Evolutionary conservation across 2,113 vertebrate genomes (phyloP), one percentile per base, ranked within the genome.

Genomic region (Propithecus coquereli): DNA sequence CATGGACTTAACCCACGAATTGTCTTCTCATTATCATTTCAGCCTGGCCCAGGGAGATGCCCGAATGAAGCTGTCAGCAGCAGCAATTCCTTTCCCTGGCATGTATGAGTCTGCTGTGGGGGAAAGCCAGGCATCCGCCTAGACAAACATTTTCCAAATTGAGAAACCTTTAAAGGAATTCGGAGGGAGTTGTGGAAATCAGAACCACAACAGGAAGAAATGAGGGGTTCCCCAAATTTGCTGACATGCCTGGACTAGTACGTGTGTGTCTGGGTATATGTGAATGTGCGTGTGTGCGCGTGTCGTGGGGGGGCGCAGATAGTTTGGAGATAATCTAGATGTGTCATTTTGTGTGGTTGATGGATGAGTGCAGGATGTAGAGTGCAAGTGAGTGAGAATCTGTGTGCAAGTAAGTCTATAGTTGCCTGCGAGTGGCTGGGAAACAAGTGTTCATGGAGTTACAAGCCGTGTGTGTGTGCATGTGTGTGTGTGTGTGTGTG

Each of bases 111-210:
- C n/a, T 82, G 17, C 73, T 45, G 9, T 54, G 32, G 34, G 40
- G 17, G 16, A 83, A 70, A 83, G 8, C 22, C 40, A 87, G 68
- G 63, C 40, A 91, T 77, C 71, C 50, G 10, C 37, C 45, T 43
- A 43, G 47, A 25, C 54, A 71, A 95, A 71, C 43, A 25, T 74
- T 79, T 92, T 73, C 63, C 93, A 87, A 94, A 81, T 9, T 43
- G n/a, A 59, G 54, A 70, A 95, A 34, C 4, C 20, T 87, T 76
- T 63, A 40, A 57, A 57, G 27, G 61, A 70, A 83, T 73, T 79
- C 40, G 47, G 63, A 70, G 2, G 73, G 43, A 87, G 18, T 7
- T 47, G 0, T 43, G 52, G 54, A 66, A 80, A 63, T 73, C 34
- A 91, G 81, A 59, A 2, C 74, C 74, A 50, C 17, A 54, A 40